These are phyloP conservation scores for Python bivittatus DNA, from an alignment of 2,113 vertebrate genomes.

Conservation along the genomic window DNA sequence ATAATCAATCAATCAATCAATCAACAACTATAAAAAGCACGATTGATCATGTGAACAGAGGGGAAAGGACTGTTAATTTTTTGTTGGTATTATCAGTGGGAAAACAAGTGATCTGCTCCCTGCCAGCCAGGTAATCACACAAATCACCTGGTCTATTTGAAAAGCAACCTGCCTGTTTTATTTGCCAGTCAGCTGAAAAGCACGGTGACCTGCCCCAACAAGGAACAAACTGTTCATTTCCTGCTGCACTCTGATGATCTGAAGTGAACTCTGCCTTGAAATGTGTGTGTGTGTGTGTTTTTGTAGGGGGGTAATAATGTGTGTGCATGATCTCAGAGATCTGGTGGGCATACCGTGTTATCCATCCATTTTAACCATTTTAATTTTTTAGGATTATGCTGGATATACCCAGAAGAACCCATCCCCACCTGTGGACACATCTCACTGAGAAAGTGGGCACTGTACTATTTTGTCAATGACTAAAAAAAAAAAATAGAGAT, in stretches of 20 bases:
- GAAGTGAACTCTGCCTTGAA: background rate
- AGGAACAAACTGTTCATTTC: background rate
- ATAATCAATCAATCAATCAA: background rate
- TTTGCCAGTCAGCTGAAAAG: background rate
- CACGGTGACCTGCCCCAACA: background rate
- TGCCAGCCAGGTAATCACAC: no score
- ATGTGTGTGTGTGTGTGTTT: background rate
- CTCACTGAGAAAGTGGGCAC: background rate
- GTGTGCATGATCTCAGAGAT: background rate
- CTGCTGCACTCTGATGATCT: background rate
- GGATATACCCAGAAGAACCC: background rate
- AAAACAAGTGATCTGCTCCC: background rate
- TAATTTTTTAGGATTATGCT: background rate
- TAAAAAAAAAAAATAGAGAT: background rate
- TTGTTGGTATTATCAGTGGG: background rate
- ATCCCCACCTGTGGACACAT: background rate
- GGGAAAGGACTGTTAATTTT: background rate
- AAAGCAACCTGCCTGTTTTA: background rate
- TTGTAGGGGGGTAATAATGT: background rate
- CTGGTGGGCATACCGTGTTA: background rate
- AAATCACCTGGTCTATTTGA: background rate
- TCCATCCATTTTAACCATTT: background rate
- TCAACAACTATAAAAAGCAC: background rate
- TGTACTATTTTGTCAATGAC: no score
- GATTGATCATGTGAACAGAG: background rate